Percentiles rank a stretch among this genome's conserved stretches.
Conservation (phyloP, 2,113 vertebrate species). For the Toxotes chatareus region DNA sequence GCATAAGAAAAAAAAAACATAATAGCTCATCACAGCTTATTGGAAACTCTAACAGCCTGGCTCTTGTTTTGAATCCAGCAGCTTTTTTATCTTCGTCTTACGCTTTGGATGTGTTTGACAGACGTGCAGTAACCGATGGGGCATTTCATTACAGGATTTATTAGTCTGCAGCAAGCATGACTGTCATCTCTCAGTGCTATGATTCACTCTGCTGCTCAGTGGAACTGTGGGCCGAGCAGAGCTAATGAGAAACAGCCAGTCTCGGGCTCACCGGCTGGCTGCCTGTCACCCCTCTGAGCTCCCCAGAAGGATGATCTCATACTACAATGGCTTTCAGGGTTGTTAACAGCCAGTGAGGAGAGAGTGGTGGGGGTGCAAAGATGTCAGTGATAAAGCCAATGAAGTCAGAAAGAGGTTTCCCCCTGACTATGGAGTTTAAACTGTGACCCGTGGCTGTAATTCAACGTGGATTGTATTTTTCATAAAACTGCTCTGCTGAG, state of each 20-base stretch:
- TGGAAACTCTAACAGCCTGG: neutral
- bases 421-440: neutral
- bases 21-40: neutral
- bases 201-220: conserved; percentile 32
- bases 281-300: conserved; percentile 16
- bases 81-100: neutral
- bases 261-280: conserved; percentile 14
- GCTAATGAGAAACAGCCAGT: conserved; percentile 62
- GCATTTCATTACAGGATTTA: conserved; percentile 38
- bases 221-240: conserved; percentile 25
- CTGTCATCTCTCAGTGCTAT: conserved; percentile 5
- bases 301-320: conserved; percentile 52
- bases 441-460: neutral
- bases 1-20: neutral
- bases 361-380: neutral
- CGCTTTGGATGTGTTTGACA: conserved; percentile 22
- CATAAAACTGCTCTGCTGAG: too few species aligned
- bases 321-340: conserved; percentile 19
- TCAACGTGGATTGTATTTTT: neutral
- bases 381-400: conserved; percentile 18
- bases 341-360: neutral
- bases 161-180: conserved; percentile 28
- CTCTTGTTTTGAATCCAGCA: neutral
- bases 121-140: conserved; percentile 12
- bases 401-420: conserved; percentile 17